These are phyloP conservation scores for Accipiter virgatus DNA, from an alignment of 2,113 vertebrate genomes.

Conservation along the genomic window DNA sequence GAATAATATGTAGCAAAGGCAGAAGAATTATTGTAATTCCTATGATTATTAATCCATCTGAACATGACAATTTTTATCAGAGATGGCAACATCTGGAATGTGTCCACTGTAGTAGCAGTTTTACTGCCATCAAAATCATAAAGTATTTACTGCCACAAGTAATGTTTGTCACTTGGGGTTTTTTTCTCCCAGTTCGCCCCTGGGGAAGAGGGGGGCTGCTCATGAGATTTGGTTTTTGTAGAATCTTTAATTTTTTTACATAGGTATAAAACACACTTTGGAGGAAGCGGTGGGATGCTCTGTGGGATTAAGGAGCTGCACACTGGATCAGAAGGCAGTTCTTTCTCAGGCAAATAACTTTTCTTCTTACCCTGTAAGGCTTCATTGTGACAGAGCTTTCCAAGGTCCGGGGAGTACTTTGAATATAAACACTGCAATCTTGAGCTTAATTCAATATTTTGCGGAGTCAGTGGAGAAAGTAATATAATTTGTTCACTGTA, in stretches of 20 bases:
- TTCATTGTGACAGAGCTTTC: slow-evolving; percentile 18
- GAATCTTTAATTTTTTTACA: background rate
- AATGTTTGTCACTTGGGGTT: background rate
- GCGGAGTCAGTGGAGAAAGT: slow-evolving; percentile 29
- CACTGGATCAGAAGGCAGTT: background rate
- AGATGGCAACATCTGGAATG: background rate
- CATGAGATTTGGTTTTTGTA: background rate
- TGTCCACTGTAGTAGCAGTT: background rate
- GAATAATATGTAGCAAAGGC: background rate
- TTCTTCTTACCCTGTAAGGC: background rate
- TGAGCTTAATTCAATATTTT: slow-evolving; percentile 52
- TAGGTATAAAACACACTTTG: background rate
- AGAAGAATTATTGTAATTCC: background rate
- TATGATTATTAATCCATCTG: background rate
- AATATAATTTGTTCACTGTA: slow-evolving; percentile 57
- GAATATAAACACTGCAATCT: slow-evolving; percentile 47
- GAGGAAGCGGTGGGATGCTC: background rate
- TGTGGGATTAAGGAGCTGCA: background rate
- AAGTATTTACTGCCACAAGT: background rate
- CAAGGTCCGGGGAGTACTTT: background rate
- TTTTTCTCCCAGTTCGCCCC: background rate
- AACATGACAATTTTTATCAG: background rate
- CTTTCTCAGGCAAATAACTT: background rate
- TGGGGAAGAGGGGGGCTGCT: background rate
- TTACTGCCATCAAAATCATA: background rate